Evolutionary conservation across 2,797 vertebrate species (phyloP), one percentile per base, ranked within the genome.

Genomic region (Cryptoblepharus egeriae): DNA sequence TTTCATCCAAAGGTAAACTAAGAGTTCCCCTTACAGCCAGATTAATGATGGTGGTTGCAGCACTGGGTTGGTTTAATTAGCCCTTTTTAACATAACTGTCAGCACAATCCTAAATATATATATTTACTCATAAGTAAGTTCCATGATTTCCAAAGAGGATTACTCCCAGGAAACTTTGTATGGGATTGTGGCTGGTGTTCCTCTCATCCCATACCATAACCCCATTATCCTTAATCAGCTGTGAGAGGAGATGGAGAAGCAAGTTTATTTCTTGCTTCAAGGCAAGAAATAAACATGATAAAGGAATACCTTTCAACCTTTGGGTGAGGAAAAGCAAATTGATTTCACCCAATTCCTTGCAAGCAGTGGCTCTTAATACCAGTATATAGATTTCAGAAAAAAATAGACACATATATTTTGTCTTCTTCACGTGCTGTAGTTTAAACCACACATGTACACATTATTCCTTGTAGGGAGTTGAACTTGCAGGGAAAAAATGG

Each of bases 1-100:
- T 98, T 99, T 90, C 96, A 98, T 61, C 96, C 96, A 65, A 92
- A 93, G 92, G 98, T 98, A 90, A 82, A 35, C 61, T 10, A 28
- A 37, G 37, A 37, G 77, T 26, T 68, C 35, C 16, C 16, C 13
- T 55, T 32, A 22, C 5, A 11, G 11, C 42, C 42, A 72, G 9
- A 8, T 22, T 52, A 30, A 5, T 16, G 15, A 49, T 18, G 11
- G 26, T n/a, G 22, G 11, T 26, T 68, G 16, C 26, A 26, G 11
- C 24, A 39, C 12, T 69, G 67, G 39, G 30, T 24, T 37, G 35
- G 3, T 60, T 60, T 55, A 1, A 65, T 49, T 7, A 65, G 42
- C 45, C 68, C 10, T 8, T 18, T 58, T 69, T 57, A 32, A 4
- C 32, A 22, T 57, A 37, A 12, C n/a, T 58, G 49, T 16, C 20